These are phyloP conservation scores for Pterocles burchelli DNA, from an alignment of 2,113 vertebrate species.

Conservation along the genomic window DNA sequence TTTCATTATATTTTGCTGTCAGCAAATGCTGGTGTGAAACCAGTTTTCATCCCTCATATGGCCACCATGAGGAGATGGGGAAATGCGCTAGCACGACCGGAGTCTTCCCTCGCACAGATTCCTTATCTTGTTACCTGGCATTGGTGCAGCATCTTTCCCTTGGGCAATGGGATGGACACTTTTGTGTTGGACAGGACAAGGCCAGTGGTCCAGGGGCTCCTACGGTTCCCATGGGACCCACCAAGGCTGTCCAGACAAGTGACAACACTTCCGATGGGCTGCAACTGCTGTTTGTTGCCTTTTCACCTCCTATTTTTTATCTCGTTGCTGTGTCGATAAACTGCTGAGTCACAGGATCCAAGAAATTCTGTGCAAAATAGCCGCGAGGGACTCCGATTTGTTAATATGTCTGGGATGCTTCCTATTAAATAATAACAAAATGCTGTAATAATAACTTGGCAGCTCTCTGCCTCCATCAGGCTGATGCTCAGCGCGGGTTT, in stretches of 20 bases:
- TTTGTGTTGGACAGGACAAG: background rate
- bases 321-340: background rate
- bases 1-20: slow-evolving; percentile 61
- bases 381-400: background rate
- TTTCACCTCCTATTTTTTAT: background rate
- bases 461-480: slow-evolving; percentile 32
- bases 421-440: slow-evolving; percentile 70
- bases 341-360: slow-evolving; percentile 54
- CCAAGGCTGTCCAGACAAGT: background rate
- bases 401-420: slow-evolving; percentile 63
- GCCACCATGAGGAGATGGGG: slow-evolving; percentile 26
- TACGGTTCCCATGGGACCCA: background rate
- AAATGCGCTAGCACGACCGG: background rate
- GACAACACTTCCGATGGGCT: background rate
- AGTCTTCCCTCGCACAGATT: background rate
- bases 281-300: background rate
- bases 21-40: slow-evolving; percentile 58
- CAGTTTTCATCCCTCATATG: slow-evolving; percentile 31
- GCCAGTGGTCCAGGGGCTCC: background rate
- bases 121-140: background rate
- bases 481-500: background rate
- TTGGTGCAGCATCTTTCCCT: background rate
- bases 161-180: background rate
- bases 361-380: slow-evolving; percentile 37
- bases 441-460: slow-evolving; percentile 62